Evolutionary conservation across 2,113 vertebrate species (phyloP), one percentile per base, ranked within the genome.

Genomic region (Peucedramus taeniatus): DNA sequence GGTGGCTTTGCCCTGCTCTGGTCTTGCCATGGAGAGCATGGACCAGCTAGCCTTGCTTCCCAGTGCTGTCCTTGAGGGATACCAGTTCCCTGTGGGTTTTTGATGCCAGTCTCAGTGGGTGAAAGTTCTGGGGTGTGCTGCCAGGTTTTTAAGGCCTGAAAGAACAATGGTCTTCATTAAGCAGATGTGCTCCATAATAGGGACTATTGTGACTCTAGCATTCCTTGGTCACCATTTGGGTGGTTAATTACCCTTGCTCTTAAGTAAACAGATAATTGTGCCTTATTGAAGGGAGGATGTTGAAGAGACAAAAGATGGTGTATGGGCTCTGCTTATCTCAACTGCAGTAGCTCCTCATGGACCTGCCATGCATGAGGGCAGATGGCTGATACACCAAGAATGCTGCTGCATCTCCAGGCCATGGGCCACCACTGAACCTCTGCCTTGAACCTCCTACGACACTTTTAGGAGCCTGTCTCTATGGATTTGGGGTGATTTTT

Each of bases 181-280:
- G n/a, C 37, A 35, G 51, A 47, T 83, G 79, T 37, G 26, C 35
- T 92, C 35, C 9, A 6, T 83, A 85, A 90, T 44, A 74, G 42
- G 10, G 39, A 18, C 85, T 83, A 60, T 92, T 90, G 85, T 92
- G 60, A 83, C 44, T 90, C 23, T 70, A 0, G 0, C 50, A 95
- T 96, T 95, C 79, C 37, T 88, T 3, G 1, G 78, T 68, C 51
- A 63, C 71, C 37, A 60, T 96, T 90, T 88, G 75, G 60, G 79
- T 64, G 82, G 71, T 77, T 85, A 93, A 93, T 91, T 85, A 90
- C 51, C 14, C 64, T 74, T 74, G 20, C 49, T 90, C 57, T 76
- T 94, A 91, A 95, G 68, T 84, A 94, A 91, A 76, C 15, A 91
- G 56, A 91, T 92, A 90, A 86, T 75, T 91, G 35, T 78, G 79